Base-by-base conservation (phyloP, 2,888 invertebrate genomes). In the Pollenia angustigena region DNA sequence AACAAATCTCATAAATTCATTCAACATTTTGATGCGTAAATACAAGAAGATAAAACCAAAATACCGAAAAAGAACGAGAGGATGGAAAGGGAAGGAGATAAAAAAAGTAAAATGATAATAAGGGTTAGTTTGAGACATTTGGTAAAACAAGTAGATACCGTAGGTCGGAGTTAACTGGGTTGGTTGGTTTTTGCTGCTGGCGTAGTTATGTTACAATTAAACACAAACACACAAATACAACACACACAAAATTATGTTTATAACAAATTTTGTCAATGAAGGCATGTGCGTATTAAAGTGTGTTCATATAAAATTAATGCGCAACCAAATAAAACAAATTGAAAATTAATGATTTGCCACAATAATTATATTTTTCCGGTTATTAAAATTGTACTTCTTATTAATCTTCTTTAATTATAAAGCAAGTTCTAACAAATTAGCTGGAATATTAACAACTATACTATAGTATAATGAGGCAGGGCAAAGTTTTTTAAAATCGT, bases 81-180 rank as follows among this genome's bases (percentile, higher is more conserved):
- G 12, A 10, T 48, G 10, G n/a, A 23, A 4, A 16, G 10, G 32
- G n/a, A 18, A 60, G 46, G 32, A 18, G n/a, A 46, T 18, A 16
- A 7, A 48, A 16, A 16, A 48, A 52, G 46, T 71, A 9, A 4
- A 14, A 42, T 79, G 42, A 44, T 56, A 66, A 74, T 18, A 18
- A 84, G 10, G 64, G 48, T 62, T 66, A 58, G 48, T 62, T 66
- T n/a, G n/a, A n/a, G n/a, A n/a, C n/a, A n/a, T n/a, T n/a, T 85
- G 48, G 12, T 42, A 60, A 85, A 74, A 48, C 18, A 72, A 78
- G 78, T 85, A 74, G 23, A 32, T 32, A 32, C 32, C 85, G 78
- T 82, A 85, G 85, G 81, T 85, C 85, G 79, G 72, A 85, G 62
- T 69, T 69, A 69, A 79, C 44, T 79, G 60, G 40, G 48, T 56